Evolutionary conservation across 2,797 vertebrate genomes (phyloP), one percentile per base, ranked within the genome.

Genomic region (Chrosomus eos): DNA sequence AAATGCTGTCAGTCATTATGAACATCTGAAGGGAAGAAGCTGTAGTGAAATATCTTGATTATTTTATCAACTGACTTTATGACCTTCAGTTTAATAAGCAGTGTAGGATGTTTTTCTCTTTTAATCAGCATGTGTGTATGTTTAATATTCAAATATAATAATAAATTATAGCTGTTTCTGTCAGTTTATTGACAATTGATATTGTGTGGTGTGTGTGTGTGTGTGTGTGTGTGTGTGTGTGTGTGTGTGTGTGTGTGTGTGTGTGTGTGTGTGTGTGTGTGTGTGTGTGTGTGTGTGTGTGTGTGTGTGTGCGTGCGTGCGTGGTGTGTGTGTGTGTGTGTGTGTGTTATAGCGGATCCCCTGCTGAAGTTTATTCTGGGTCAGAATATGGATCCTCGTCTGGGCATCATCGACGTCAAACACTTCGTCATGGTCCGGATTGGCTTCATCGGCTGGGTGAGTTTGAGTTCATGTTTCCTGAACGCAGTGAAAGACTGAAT

Each of bases 401-500:
- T 91, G 14, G 88, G 87, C 26, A 73, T 64, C 66, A 90, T 91
- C 18, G 88, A 90, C 53, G 0, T 90, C 31, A 91, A 91, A 55
- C 89, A 87, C 48, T 91, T 91, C 40, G 33, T 62, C 10, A 91
- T 91, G 90, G 86, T 90, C 48, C 75, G 90, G 73, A 89, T 91
- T 28, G 90, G 89, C 1, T 91, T 90, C 40, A 88, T 87, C 5
- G 90, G 89, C 83, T 91, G 90, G 90, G 90, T 91, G 76, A 83
- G 90, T 86, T 2, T 38, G 14, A 26, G n/a, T 23, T 11, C 16
- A 1, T 1, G 1, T 9, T 21, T 19, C n/a, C 3, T 13, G 55
- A 58, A 10, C 55, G 55, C 55, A 1, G 55, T 9, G 55, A 58
- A 33, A 33, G 33, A 33, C 33, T 5, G 4, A n/a, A n/a, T n/a